Conservation (phyloP, 2,113 vertebrate genomes). For the Phainopepla nitens region DNA sequence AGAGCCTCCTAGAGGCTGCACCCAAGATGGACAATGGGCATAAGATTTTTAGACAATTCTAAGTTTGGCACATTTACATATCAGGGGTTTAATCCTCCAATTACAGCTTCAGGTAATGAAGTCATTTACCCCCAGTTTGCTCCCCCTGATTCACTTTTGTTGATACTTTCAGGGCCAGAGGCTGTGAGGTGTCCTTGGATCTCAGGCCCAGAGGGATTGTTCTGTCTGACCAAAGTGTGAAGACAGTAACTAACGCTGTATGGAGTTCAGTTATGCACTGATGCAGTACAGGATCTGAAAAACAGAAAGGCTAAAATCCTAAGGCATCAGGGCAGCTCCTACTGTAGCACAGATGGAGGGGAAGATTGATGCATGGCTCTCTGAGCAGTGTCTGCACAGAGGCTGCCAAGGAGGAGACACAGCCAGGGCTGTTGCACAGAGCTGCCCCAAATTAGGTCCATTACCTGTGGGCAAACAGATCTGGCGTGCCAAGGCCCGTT, state of each 20-base stretch:
- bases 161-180: neutral
- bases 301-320: neutral
- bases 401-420: neutral
- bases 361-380: neutral
- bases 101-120: neutral
- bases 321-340: neutral
- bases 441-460: neutral
- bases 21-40: neutral
- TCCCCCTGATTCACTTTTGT: neutral
- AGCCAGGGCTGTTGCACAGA: neutral
- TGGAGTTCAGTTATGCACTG: neutral
- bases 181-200: rapidly evolving
- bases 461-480: neutral
- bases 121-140: neutral
- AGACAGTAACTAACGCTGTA: neutral
- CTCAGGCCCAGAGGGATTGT: neutral
- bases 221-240: neutral
- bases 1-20: neutral
- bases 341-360: rapidly evolving
- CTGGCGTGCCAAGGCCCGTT: neutral
- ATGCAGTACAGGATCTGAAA: neutral
- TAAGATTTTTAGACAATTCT: rapidly evolving
- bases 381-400: neutral
- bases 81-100: neutral
- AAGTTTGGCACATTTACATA: neutral